Evolutionary conservation across 1,140 invertebrate genomes (phyloP), one percentile per base, ranked within the genome.

Genomic region (Arctopsyche grandis): DNA sequence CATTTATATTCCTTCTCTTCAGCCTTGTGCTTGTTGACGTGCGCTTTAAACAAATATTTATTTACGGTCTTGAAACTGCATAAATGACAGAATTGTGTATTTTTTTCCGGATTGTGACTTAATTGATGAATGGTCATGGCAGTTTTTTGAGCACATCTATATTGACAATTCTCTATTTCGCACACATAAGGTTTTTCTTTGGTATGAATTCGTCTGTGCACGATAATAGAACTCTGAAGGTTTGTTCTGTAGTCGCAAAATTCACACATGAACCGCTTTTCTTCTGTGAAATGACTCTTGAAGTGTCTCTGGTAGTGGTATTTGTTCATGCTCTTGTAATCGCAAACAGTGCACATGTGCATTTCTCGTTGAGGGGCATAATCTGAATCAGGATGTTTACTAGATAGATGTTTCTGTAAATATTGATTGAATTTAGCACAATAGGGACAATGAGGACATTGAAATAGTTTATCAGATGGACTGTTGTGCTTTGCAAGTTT

Each of bases 111-210:
- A 43, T 73, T 66, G 24, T 71, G 77, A 9, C 60, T 78, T n/a
- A 73, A 22, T 24, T 66, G 58, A 56, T 77, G 76, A n/a, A 77
- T 38, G 9, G 56, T 77, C 24, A 77, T 77, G 14, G 60, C 44
- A 4, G 60, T 77, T n/a, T 63, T 69, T 16, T 69, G 63, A 26
- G 63, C 76, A n/a, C 58, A 44, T 69, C 76, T 69, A 16, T 77
- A 69, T 21, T 69, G 60, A 48, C 76, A 77, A 69, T 56, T 43
- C 10, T 77, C 76, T 0, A 78, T 69, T n/a, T 52, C 66, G 48
- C 77, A 78, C 4, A 73, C 52, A 19, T 56, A 78, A 21, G 77
- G 69, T 48, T 78, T 78, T 56, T 71, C 69, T 43, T 78, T 78
- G 9, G 66, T 78, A 19, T 78, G 77, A n/a, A 56, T 78, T 29